Evolutionary conservation across 2,113 vertebrate genomes (phyloP).

Genomic region (Acinonyx jubatus): DNA sequence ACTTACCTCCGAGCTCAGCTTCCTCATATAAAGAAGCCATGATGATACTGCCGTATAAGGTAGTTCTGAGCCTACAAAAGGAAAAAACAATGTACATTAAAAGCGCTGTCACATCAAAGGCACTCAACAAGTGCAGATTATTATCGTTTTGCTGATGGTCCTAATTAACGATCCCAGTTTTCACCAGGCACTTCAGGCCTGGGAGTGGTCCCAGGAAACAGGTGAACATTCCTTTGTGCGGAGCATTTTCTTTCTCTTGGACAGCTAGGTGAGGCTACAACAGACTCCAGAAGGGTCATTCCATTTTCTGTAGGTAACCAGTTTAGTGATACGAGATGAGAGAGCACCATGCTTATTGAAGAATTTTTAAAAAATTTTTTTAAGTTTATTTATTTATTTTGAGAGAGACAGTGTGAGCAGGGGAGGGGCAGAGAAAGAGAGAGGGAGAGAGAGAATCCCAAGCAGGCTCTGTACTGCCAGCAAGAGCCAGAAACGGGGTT

Average conservation of each 20-base stretch:
- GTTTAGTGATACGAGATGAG: background rate
- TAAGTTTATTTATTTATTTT: too few relatives aligned
- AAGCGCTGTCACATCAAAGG: background rate
- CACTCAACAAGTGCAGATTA: background rate
- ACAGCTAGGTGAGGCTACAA: background rate
- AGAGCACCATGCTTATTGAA: background rate
- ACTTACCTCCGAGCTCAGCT: background rate
- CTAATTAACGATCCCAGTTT: background rate
- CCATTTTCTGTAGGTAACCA: background rate
- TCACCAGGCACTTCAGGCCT: background rate
- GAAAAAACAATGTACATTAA: background rate
- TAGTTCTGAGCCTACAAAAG: background rate
- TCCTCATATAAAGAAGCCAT: background rate
- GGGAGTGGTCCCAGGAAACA: background rate
- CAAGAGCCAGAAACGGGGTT: too few relatives aligned
- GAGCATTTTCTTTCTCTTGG: background rate
- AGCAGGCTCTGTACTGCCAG: too few relatives aligned
- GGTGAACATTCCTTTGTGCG: background rate
- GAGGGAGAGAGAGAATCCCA: too few relatives aligned
- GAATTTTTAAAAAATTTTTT: background rate
- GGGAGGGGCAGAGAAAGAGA: too few relatives aligned
- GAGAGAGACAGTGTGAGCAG: too few relatives aligned
- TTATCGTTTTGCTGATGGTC: background rate
- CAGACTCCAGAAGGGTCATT: background rate
- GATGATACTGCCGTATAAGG: background rate